Evolutionary conservation across 2,797 vertebrate genomes (phyloP).

Genomic region (Characodon lateralis): DNA sequence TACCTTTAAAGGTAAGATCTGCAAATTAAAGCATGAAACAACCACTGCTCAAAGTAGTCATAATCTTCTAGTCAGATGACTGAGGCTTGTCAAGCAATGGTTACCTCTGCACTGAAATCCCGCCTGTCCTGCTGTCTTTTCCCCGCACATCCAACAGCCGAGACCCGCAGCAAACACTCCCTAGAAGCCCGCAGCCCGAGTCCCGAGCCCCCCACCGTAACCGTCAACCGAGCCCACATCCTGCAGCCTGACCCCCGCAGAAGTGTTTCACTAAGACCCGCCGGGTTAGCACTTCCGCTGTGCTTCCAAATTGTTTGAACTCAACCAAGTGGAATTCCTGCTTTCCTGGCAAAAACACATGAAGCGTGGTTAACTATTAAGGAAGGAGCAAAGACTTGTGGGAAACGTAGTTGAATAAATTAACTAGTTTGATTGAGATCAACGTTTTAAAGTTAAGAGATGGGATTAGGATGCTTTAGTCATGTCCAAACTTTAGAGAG

Average conservation of each 20-base stretch:
- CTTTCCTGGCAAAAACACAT: conserved; percentile 45
- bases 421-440: not conserved
- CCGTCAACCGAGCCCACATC: conserved; percentile 73
- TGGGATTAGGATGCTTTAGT: not conserved
- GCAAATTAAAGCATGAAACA: not conserved
- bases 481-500: not conserved
- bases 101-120: conserved; percentile 72
- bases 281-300: conserved; percentile 29
- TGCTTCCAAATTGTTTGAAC: conserved; percentile 40
- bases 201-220: conserved; percentile 37
- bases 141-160: conserved; percentile 36
- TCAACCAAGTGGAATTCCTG: conserved; percentile 39
- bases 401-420: conserved; percentile 75
- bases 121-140: conserved; percentile 56
- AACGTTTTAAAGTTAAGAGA: not conserved
- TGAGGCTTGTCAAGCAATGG: too few species aligned
- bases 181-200: conserved; percentile 56
- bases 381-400: conserved; percentile 57
- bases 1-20: not conserved
- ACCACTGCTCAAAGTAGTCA: not conserved
- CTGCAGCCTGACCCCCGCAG: conserved; percentile 27
- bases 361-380: not conserved
- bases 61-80: not conserved
- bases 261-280: not conserved
- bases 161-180: conserved; percentile 51